Base-by-base conservation (phyloP, 2,113 vertebrate species). In the Calyptommatus sinebrachiatus region DNA sequence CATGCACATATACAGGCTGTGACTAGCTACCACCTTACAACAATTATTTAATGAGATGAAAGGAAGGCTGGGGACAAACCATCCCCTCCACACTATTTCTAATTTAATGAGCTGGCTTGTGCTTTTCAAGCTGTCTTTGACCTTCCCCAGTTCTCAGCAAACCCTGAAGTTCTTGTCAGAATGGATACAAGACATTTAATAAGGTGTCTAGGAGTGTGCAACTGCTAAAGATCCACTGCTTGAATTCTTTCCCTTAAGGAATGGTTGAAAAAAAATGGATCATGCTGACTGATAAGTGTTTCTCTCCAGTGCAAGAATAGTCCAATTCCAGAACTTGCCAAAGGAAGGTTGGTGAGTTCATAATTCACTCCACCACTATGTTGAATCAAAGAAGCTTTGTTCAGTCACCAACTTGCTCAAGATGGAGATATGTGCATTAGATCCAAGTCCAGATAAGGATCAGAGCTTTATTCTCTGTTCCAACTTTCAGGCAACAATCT, bases 151-250 rank as follows among this genome's bases (percentile, higher is more conserved):
- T 71, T 77, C 83, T 45, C 63, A 28, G 62, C 69, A 73, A 46
- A 21, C 50, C 67, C 83, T 31, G 77, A 73, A 62, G 70, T 68
- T 68, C 78, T 81, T 73, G 63, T 84, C 83, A 73, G 78, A 73
- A 77, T 76, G 76, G 74, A 80, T 63, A 22, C 2, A 6, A 73
- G 74, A 53, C 65, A 35, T 71, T 81, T 84, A 84, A 81, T 73
- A 84, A 77, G 78, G 70, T 73, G 63, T 41, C 12, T 41, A 61
- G 69, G 62, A 28, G 73, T 50, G 68, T 20, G 53, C 70, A 48
- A 21, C 63, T 61, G 46, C 78, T 61, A 9, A n/a, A 62, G 63
- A 48, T 73, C 50, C 68, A 70, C 48, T 1, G 18, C n/a, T 45
- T 11, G 50, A 35, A 62, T 67, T 50, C 69, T 73, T 73, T 62